These are phyloP conservation scores for Labroides dimidiatus DNA, from an alignment of 2,797 vertebrate species.

Conservation along the genomic window DNA sequence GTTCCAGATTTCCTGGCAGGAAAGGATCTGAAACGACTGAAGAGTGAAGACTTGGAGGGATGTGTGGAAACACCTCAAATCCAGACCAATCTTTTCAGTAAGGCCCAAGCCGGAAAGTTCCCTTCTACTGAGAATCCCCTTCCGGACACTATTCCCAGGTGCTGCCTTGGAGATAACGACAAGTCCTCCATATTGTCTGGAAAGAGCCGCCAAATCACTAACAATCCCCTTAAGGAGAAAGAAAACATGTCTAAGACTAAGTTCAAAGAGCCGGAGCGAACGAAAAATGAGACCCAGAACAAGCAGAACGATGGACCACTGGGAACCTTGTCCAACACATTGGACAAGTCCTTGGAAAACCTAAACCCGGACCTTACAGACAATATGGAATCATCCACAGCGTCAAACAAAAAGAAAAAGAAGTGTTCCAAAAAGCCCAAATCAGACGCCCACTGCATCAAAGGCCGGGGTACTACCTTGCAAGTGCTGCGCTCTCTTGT, in stretches of 20 bases:
- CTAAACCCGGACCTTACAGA: slow-evolving; percentile 91
- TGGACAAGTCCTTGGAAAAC: slow-evolving; percentile 90
- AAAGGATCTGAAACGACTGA: slow-evolving; percentile 92
- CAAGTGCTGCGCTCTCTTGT: slow-evolving; percentile 83
- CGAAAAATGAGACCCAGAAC: slow-evolving; percentile 92
- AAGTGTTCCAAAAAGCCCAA: slow-evolving; percentile 96
- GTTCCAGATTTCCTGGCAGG: slow-evolving; percentile 87
- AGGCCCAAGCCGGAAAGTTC: slow-evolving; percentile 86
- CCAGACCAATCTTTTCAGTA: slow-evolving; percentile 88
- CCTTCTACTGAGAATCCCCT: slow-evolving; percentile 84
- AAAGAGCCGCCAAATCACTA: slow-evolving; percentile 89
- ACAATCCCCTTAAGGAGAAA: slow-evolving; percentile 92
- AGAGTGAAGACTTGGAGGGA: slow-evolving; percentile 88
- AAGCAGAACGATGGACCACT: slow-evolving; percentile 95
- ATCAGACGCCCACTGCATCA: slow-evolving; percentile 93
- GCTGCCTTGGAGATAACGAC: slow-evolving; percentile 92
- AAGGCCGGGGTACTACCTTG: slow-evolving; percentile 84
- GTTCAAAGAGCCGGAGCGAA: slow-evolving; percentile 84
- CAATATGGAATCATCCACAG: slow-evolving; percentile 90
- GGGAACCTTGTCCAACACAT: slow-evolving; percentile 91
- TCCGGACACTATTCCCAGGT: slow-evolving; percentile 84
- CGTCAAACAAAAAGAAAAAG: slow-evolving; percentile 94
- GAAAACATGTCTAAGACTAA: slow-evolving; percentile 95
- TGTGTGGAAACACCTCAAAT: slow-evolving; percentile 89
- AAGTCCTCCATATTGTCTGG: slow-evolving; percentile 94